Evolutionary conservation across 2,888 invertebrate genomes (phyloP).

Genomic region (Diaperis boleti): DNA sequence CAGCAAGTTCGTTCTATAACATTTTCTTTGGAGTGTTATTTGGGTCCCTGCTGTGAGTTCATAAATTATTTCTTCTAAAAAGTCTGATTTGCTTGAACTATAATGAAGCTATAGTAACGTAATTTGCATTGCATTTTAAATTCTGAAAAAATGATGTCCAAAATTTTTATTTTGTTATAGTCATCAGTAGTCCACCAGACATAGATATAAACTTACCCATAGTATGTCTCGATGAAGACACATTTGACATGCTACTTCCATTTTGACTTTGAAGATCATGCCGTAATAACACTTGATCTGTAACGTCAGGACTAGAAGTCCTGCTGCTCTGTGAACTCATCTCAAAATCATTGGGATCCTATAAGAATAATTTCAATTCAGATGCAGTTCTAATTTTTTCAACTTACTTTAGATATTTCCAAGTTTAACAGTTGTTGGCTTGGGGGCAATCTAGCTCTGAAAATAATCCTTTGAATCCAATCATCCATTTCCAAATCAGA

Average conservation of each 20-base stretch:
- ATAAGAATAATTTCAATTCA: slow-evolving; percentile 31
- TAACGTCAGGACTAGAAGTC: slow-evolving; percentile 69
- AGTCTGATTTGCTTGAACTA: too few species aligned
- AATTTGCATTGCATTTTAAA: too few species aligned
- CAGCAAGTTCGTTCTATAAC: too few species aligned
- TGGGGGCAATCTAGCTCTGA: slow-evolving; percentile 93
- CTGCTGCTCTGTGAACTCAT: slow-evolving; percentile 70
- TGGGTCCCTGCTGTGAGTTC: too few species aligned
- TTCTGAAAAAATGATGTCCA: too few species aligned
- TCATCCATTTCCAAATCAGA: slow-evolving; percentile 83
- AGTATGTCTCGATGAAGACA: slow-evolving; percentile 55
- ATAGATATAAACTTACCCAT: slow-evolving; percentile 55
- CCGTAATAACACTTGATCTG: slow-evolving; percentile 60
- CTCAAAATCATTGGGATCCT: slow-evolving; percentile 63
- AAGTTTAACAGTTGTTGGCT: slow-evolving; percentile 89
- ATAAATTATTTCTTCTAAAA: too few species aligned
- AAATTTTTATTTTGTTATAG: too few species aligned
- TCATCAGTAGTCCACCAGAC: not conserved
- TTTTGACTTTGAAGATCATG: slow-evolving; percentile 61
- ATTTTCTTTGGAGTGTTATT: too few species aligned
- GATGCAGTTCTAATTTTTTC: not conserved
- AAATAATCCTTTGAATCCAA: slow-evolving; percentile 93
- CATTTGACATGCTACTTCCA: slow-evolving; percentile 55
- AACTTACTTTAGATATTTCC: slow-evolving; percentile 68
- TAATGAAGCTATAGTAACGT: too few species aligned